Evolutionary conservation across 2,113 vertebrate genomes (phyloP).

Genomic region (Tenebrosternarchus preto): DNA sequence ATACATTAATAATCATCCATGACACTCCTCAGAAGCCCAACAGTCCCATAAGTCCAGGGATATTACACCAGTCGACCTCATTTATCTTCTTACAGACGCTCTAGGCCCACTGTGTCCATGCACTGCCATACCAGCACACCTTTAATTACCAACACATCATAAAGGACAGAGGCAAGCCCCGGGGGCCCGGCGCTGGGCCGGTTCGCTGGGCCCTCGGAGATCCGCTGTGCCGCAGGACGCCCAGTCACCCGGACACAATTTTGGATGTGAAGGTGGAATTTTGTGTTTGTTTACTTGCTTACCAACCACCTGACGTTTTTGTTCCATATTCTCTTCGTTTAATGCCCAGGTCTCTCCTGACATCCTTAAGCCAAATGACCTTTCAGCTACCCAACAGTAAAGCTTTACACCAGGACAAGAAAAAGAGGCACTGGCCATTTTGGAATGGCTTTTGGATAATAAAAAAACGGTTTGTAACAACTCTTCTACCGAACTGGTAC

Average conservation of each 20-base stretch:
- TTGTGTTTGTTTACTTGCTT: background rate
- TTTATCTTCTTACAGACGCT: conserved; percentile 87
- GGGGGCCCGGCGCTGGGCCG: conserved; percentile 18
- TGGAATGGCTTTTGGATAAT: too few relatives aligned
- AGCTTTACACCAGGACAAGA: too few relatives aligned
- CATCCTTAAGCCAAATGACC: too few relatives aligned
- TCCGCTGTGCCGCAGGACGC: conserved; percentile 3
- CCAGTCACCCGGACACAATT: conserved; percentile 5
- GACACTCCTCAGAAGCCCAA: conserved; percentile 86
- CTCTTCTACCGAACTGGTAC: background rate
- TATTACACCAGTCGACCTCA: conserved; percentile 86
- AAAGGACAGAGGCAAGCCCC: conserved; percentile 56
- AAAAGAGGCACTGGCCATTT: too few relatives aligned
- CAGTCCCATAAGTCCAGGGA: conserved; percentile 85
- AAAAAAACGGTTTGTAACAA: background rate
- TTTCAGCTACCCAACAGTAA: too few relatives aligned
- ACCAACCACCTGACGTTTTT: background rate
- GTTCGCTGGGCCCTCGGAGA: conserved; percentile 18
- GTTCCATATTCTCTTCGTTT: too few relatives aligned
- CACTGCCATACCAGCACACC: conserved; percentile 60
- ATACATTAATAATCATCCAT: conserved; percentile 89
- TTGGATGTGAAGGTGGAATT: background rate
- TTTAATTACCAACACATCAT: conserved; percentile 68
- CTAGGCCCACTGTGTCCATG: conserved; percentile 65
- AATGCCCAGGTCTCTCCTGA: too few relatives aligned